These are phyloP conservation scores for Asarcornis scutulata DNA, from an alignment of 2,113 vertebrate species.

Conservation along the genomic window DNA sequence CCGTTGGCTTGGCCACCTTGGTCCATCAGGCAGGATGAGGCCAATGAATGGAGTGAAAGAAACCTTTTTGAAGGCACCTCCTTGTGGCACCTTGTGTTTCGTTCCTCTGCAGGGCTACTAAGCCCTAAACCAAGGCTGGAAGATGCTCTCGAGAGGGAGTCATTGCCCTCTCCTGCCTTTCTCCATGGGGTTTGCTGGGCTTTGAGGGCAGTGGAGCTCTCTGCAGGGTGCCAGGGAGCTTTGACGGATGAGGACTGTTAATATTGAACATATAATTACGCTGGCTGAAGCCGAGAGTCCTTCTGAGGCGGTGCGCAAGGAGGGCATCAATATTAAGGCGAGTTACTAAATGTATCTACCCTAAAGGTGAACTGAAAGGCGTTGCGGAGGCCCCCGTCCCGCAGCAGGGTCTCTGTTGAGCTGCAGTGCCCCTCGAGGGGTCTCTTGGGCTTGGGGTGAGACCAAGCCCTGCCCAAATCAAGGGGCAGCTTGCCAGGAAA, in stretches of 20 bases:
- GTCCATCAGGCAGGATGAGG: background rate
- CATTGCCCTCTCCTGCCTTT: background rate
- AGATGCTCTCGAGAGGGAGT: background rate
- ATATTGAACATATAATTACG: constrained; percentile 67
- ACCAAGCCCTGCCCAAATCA: background rate
- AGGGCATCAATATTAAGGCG: constrained; percentile 64
- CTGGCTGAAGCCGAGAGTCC: constrained; percentile 33
- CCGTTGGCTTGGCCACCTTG: fast-evolving
- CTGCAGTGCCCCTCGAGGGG: fast-evolving
- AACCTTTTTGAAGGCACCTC: background rate
- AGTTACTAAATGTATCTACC: constrained; percentile 67
- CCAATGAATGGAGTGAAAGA: fast-evolving
- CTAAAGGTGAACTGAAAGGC: constrained; percentile 68
- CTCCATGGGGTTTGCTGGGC: background rate
- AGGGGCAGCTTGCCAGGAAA: background rate
- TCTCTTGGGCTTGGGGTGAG: background rate
- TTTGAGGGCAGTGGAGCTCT: fast-evolving
- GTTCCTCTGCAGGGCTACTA: background rate
- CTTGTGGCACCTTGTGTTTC: background rate
- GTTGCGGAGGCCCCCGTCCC: background rate
- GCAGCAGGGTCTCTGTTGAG: background rate
- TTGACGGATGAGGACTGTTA: constrained; percentile 45
- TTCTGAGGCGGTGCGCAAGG: background rate
- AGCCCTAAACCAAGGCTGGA: fast-evolving
- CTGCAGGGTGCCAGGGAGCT: fast-evolving